A percentile compares a stretch with the other conserved stretches of the same genome.
Conservation (phyloP, 1,140 invertebrate genomes). For the Drosophila yakuba region DNA sequence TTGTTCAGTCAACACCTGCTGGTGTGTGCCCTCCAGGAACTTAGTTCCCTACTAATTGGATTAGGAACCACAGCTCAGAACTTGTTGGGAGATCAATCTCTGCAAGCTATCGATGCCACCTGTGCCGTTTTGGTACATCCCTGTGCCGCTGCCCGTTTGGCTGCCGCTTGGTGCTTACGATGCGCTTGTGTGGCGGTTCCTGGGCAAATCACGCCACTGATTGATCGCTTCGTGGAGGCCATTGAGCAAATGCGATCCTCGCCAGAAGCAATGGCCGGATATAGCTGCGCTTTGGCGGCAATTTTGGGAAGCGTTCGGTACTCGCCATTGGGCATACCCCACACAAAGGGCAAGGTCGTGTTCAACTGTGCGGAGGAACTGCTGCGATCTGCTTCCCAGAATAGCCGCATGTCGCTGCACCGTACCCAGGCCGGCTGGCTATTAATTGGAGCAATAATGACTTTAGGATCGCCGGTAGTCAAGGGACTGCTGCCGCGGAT, state of each 20-base stretch:
- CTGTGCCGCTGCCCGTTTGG: constrained; percentile 94
- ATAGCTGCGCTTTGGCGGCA: constrained; percentile 96
- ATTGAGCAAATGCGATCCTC: constrained; percentile 95
- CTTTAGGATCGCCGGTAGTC: constrained; percentile 96
- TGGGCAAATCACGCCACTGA: constrained; percentile 95
- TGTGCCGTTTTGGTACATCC: constrained; percentile 93
- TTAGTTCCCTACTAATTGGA: constrained; percentile 92
- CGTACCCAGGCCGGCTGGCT: constrained; percentile 99
- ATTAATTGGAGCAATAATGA: constrained; percentile 98
- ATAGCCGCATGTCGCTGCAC: constrained; percentile 96
- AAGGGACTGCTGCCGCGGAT: constrained; percentile 95
- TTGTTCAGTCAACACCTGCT: constrained; percentile 97
- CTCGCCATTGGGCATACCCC: constrained; percentile 97
- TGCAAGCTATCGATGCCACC: constrained; percentile 88
- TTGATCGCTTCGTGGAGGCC: constrained; percentile 94
- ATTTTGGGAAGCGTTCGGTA: constrained; percentile 95
- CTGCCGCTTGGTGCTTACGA: constrained; percentile 96
- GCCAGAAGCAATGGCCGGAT: constrained; percentile 97
- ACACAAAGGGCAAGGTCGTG: constrained; percentile 97
- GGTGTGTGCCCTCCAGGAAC: constrained; percentile 97
- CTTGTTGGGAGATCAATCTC: constrained; percentile 93
- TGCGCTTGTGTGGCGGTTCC: constrained; percentile 97
- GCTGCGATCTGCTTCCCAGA: constrained; percentile 98
- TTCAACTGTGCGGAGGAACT: constrained; percentile 99
- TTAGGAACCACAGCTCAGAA: constrained; percentile 96